These are phyloP conservation scores for Sebastes wilsoni DNA, from an alignment of 2,797 vertebrate genomes.

Conservation along the genomic window DNA sequence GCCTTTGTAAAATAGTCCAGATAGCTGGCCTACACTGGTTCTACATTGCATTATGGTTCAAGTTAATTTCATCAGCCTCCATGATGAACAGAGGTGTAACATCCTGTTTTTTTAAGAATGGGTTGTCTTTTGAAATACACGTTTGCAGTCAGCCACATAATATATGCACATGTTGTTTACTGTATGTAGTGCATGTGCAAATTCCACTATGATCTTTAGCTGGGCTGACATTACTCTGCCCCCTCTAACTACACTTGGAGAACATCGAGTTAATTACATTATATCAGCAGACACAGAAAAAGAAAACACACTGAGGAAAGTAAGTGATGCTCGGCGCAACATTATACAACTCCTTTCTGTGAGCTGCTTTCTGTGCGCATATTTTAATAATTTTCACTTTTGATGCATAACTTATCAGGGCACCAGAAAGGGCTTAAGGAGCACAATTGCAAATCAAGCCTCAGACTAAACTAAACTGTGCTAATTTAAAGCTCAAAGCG, in stretches of 20 bases:
- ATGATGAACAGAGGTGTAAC: background rate
- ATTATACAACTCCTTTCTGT: constrained; percentile 14
- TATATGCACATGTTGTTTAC: constrained; percentile 6
- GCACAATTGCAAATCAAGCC: constrained; percentile 3
- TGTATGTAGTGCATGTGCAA: background rate
- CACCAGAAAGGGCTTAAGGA: background rate
- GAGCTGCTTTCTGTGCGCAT: constrained; percentile 30
- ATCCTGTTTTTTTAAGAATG: background rate
- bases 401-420: constrained; percentile 40
- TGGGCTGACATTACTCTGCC: constrained; percentile 28
- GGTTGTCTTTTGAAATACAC: background rate
- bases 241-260: constrained; percentile 25
- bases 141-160: background rate
- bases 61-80: background rate
- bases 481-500: constrained; percentile 23
- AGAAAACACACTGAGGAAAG: background rate
- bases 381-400: constrained; percentile 41
- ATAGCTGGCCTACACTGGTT: background rate
- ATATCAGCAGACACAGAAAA: constrained; percentile 5
- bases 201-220: constrained; percentile 40
- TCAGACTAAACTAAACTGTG: constrained; percentile 11
- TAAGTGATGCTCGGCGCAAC: background rate
- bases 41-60: background rate
- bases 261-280: constrained; percentile 45
- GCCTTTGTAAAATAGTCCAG: background rate